Percentiles rank a stretch among this genome's conserved stretches.
These are phyloP conservation scores for Aspiorhynchus laticeps DNA, from an alignment of 2,113 vertebrate species.

Conservation along the genomic window DNA sequence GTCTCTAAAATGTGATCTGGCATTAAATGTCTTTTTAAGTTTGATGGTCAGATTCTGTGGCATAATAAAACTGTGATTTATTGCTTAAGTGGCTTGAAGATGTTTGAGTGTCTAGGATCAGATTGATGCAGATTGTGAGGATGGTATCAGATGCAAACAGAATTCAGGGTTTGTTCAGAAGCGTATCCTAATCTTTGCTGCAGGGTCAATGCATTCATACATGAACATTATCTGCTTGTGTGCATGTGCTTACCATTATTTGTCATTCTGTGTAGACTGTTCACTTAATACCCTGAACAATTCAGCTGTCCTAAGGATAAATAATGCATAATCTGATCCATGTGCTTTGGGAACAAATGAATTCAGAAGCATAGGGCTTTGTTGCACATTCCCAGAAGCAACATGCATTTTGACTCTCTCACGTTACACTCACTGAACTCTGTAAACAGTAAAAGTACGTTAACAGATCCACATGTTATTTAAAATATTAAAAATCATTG, in stretches of 20 bases:
- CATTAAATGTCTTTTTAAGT: conserved; percentile 1
- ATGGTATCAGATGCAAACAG: not conserved
- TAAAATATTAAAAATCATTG: not conserved
- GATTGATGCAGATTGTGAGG: not conserved
- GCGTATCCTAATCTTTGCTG: not conserved
- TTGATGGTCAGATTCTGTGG: not conserved
- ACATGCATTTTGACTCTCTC: not conserved
- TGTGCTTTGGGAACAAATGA: not conserved
- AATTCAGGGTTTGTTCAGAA: not conserved
- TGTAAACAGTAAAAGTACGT: not conserved
- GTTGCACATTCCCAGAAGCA: not conserved
- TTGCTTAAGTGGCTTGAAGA: not conserved
- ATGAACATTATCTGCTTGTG: conserved; percentile 3
- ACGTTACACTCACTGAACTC: not conserved
- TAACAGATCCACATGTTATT: not conserved
- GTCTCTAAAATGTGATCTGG: not conserved
- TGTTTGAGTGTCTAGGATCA: not conserved
- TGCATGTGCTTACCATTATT: not conserved
- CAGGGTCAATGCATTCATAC: not conserved
- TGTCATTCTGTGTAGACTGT: not conserved
- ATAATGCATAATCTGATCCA: not conserved
- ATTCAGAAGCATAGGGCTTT: not conserved
- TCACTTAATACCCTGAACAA: not conserved
- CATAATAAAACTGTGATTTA: conserved; percentile 6
- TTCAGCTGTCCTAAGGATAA: not conserved